phyloP scores from a whole-genome alignment of 1,140 invertebrate genomes.

The Panagrolaimus sp. region DNA sequence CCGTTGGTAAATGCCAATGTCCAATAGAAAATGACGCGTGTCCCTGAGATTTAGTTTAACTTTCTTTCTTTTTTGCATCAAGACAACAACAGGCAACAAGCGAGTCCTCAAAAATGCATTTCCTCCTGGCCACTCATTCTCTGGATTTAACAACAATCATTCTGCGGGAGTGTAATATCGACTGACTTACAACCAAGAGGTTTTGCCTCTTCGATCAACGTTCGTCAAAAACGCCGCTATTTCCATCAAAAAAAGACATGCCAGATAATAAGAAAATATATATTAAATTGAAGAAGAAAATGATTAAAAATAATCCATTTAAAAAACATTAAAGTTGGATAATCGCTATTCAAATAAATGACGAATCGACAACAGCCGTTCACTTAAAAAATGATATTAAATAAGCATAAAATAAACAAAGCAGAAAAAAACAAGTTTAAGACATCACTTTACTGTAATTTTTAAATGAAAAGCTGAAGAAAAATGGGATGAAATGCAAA shows the following conservation, averaged over 20 bases:
- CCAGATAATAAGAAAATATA: not conserved
- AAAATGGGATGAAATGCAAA: too few species aligned
- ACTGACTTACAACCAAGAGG: constrained; percentile 11
- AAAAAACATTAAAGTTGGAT: not conserved
- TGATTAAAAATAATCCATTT: constrained; percentile 9
- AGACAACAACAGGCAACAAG: too few species aligned
- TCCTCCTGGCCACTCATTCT: not conserved
- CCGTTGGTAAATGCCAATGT: not conserved
- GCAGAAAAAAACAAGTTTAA: too few species aligned
- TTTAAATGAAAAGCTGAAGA: too few species aligned
- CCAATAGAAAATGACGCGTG: constrained; percentile 7
- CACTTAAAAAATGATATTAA: too few species aligned
- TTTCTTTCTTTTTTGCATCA: too few species aligned
- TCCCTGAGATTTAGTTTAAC: not conserved
- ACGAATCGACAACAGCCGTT: not conserved
- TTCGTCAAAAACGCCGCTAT: not conserved
- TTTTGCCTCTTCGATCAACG: not conserved
- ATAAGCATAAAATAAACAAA: too few species aligned
- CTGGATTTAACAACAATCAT: not conserved
- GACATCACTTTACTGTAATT: too few species aligned
- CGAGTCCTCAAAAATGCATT: not conserved
- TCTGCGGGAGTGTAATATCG: not conserved
- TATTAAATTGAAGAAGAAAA: too few species aligned
- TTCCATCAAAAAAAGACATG: not conserved
- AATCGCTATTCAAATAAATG: not conserved